Conservation (phyloP, 2,797 vertebrate genomes). For the Argya squamiceps region DNA sequence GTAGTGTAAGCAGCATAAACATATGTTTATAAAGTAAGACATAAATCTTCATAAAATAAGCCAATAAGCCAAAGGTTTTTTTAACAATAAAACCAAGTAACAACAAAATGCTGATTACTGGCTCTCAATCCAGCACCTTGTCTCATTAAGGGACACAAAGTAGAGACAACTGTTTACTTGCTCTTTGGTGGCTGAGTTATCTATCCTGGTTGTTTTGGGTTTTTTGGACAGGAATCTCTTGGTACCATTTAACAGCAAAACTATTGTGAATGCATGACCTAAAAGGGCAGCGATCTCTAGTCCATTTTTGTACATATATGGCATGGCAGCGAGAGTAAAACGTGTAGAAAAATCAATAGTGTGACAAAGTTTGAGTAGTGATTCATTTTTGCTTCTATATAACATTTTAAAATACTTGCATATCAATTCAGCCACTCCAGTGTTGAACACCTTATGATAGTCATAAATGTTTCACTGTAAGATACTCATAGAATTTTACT, state of each 20-base stretch:
- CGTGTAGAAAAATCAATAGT: neutral
- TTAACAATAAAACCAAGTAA: neutral
- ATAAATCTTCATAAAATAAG: neutral
- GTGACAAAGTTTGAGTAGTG: neutral
- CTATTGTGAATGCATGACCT: neutral
- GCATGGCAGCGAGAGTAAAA: neutral
- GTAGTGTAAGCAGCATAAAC: neutral
- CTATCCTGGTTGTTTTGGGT: fast-evolving
- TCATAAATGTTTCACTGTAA: neutral
- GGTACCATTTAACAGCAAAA: neutral
- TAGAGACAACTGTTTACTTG: neutral
- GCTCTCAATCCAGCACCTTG: neutral
- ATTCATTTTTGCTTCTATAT: neutral
- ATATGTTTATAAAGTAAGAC: neutral
- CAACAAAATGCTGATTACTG: neutral
- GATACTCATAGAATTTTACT: neutral
- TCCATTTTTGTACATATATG: neutral
- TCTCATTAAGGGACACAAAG: neutral
- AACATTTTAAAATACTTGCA: neutral
- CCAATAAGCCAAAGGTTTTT: neutral
- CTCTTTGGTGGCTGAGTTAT: neutral
- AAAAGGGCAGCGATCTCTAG: neutral
- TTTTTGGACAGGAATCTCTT: neutral
- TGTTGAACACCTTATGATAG: neutral
- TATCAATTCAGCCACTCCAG: neutral